These are phyloP conservation scores for Schrankia costaestrigalis DNA, from an alignment of 2,888 invertebrate genomes.

Conservation along the genomic window DNA sequence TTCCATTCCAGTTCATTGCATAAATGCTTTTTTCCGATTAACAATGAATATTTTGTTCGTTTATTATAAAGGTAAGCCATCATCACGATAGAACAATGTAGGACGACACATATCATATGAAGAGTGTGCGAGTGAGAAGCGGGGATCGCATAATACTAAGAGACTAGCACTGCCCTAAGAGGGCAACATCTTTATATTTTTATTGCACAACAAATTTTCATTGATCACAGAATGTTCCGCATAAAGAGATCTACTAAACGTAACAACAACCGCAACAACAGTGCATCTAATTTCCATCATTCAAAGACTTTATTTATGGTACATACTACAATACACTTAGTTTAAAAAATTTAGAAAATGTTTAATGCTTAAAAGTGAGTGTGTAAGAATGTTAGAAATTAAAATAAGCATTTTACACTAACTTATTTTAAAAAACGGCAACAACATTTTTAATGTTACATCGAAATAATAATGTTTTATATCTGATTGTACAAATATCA, in stretches of 20 bases:
- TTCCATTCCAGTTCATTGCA: conserved; percentile 66
- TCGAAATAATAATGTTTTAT: conserved; percentile 1
- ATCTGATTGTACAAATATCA: conserved; percentile 4
- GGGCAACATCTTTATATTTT: conserved; percentile 39
- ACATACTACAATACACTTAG: conserved; percentile 3
- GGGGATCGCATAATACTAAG: conserved; percentile 39
- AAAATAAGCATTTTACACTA: conserved; percentile 4
- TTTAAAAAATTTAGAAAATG: conserved; percentile 4
- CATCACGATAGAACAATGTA: conserved; percentile 25
- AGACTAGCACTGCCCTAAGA: conserved; percentile 50
- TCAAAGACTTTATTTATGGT: conserved; percentile 3
- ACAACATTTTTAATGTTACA: conserved; percentile 3
- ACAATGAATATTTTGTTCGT: conserved; percentile 51
- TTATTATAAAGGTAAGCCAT: conserved; percentile 28
- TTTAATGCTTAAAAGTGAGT: background rate
- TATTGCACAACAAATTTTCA: conserved; percentile 67
- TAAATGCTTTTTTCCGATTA: conserved; percentile 51
- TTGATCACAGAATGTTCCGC: conserved; percentile 64
- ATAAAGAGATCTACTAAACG: conserved; percentile 57
- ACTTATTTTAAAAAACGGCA: conserved; percentile 4
- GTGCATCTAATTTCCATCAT: conserved; percentile 29
- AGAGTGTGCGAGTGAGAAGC: conserved; percentile 24
- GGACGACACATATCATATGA: conserved; percentile 53
- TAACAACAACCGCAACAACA: conserved; percentile 32
- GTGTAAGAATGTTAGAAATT: conserved; percentile 3